Conservation (phyloP, 1,140 invertebrate genomes). For the Ceratina japonica region DNA sequence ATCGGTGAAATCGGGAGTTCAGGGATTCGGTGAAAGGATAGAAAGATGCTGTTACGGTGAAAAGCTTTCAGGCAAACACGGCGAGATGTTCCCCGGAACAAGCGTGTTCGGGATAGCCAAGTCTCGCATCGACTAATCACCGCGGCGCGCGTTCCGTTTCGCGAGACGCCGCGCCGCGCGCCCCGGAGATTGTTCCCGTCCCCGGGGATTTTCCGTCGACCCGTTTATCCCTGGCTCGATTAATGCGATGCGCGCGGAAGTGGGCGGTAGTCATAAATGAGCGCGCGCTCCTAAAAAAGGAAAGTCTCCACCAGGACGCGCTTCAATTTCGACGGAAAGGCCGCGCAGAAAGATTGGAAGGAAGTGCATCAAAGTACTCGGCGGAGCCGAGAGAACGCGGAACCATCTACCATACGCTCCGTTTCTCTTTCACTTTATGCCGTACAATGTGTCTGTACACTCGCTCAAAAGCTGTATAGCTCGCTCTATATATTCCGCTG, state of each 20-base stretch:
- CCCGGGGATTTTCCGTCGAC: not conserved
- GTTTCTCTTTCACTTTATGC: not conserved
- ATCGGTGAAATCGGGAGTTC: slow-evolving; percentile 35
- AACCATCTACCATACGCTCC: not conserved
- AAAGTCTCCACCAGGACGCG: not conserved
- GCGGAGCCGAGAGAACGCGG: not conserved
- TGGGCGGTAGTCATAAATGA: not conserved
- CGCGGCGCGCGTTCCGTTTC: not conserved
- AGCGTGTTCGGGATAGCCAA: too few relatives aligned
- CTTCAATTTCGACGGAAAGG: slow-evolving; percentile 19
- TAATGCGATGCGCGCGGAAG: not conserved
- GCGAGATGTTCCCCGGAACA: not conserved
- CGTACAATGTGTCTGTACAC: too few relatives aligned
- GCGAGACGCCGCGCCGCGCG: not conserved
- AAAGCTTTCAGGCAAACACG: slow-evolving; percentile 38
- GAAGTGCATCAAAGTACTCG: not conserved
- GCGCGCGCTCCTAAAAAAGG: not conserved
- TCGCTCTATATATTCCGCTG: not conserved
- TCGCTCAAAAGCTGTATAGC: not conserved
- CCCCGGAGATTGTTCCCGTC: not conserved
- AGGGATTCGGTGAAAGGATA: slow-evolving; percentile 22
- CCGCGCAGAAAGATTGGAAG: not conserved
- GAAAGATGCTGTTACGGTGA: slow-evolving; percentile 35
- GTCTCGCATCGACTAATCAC: slow-evolving; percentile 19
- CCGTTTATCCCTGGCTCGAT: not conserved